phyloP scores from a whole-genome alignment of 2,888 invertebrate genomes.

The Nebria salina region DNA sequence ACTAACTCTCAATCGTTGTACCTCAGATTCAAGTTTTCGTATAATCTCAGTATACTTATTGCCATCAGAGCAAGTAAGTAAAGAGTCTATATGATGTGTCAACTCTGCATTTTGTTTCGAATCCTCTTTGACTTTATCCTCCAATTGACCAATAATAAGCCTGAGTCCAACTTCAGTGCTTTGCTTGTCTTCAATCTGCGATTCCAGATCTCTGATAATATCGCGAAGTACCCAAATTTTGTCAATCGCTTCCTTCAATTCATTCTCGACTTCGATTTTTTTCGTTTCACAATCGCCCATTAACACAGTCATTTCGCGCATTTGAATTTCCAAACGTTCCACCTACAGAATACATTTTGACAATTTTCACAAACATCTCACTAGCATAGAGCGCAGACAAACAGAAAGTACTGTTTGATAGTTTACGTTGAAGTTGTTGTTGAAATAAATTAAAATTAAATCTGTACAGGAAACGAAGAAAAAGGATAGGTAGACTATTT shows the following conservation, averaged over 20 bases:
- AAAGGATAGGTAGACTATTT: constrained; percentile 5
- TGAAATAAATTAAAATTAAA: background rate
- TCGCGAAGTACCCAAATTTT: constrained; percentile 79
- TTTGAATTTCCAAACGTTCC: constrained; percentile 80
- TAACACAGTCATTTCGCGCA: constrained; percentile 73
- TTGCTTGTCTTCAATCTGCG: constrained; percentile 75
- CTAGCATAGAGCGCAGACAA: background rate
- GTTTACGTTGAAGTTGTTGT: background rate
- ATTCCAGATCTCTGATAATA: constrained; percentile 80
- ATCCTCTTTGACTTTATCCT: constrained; percentile 67
- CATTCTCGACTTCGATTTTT: constrained; percentile 74
- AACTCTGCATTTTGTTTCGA: constrained; percentile 67
- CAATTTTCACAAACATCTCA: constrained; percentile 30
- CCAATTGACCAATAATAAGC: constrained; percentile 68
- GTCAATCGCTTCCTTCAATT: constrained; percentile 78
- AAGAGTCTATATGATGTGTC: constrained; percentile 65
- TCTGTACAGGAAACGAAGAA: constrained; percentile 20
- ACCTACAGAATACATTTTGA: constrained; percentile 66
- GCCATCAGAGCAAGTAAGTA: constrained; percentile 61
- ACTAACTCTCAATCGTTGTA: constrained; percentile 57
- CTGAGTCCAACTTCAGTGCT: constrained; percentile 71
- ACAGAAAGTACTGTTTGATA: background rate
- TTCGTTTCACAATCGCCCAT: constrained; percentile 71
- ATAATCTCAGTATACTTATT: constrained; percentile 63
- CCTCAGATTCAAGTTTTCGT: constrained; percentile 62